Evolutionary conservation across 2,113 vertebrate species (phyloP).

Genomic region (Smithornis capensis): DNA sequence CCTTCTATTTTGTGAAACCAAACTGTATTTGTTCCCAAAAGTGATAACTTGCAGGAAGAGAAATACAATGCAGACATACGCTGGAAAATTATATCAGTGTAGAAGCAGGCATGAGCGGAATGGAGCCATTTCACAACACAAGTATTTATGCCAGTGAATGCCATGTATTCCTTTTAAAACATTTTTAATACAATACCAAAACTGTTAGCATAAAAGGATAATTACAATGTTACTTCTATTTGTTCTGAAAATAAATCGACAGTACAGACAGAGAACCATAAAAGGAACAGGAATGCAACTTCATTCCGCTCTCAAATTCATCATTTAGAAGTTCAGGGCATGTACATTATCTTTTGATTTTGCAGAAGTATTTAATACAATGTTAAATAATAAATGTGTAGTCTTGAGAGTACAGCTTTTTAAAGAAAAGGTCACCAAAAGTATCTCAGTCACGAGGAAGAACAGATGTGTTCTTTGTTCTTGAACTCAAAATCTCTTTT

Average conservation of each 20-base stretch:
- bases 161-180: conserved; percentile 12
- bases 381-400: conserved; percentile 9
- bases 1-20: neutral
- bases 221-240: conserved; percentile 18
- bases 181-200: conserved; percentile 7
- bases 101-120: neutral
- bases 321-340: neutral
- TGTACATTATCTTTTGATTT: neutral
- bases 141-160: neutral
- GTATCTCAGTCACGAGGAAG: neutral
- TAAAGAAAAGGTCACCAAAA: neutral
- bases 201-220: conserved; percentile 4
- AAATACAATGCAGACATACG: neutral
- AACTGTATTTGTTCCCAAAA: neutral
- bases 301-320: neutral
- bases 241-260: neutral
- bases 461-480: neutral
- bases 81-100: neutral
- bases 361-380: neutral
- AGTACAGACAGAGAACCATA: conserved; percentile 15
- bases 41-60: neutral
- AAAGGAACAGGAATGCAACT: conserved; percentile 35
- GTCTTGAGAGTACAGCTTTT: neutral
- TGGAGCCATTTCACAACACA: neutral
- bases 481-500: neutral